Evolutionary conservation across 2,888 invertebrate genomes (phyloP).

Genomic region (Alloplasta piceator): DNA sequence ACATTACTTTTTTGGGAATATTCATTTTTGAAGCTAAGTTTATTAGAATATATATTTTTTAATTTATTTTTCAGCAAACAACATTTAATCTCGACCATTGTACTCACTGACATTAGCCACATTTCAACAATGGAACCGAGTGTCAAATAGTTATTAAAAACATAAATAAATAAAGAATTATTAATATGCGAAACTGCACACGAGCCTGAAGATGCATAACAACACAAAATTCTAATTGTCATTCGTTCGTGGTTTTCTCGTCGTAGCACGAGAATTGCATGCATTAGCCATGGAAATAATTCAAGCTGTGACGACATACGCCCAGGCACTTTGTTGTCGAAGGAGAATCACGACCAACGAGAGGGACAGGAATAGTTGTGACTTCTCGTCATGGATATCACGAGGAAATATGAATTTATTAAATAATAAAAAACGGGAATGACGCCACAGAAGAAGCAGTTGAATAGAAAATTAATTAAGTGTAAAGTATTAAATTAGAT

Average conservation of each 20-base stretch:
- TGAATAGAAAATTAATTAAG: too few relatives aligned
- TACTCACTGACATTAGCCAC: too few relatives aligned
- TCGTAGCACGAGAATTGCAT: constrained; percentile 23
- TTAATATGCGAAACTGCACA: constrained; percentile 7
- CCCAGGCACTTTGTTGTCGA: constrained; percentile 7
- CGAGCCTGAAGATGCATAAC: background rate
- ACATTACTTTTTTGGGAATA: too few relatives aligned
- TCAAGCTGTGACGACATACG: constrained; percentile 34
- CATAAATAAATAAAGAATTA: constrained; percentile 7
- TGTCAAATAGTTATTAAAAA: background rate
- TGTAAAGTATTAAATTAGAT: too few relatives aligned
- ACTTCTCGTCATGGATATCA: too few relatives aligned
- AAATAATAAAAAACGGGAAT: too few relatives aligned
- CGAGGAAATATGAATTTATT: background rate
- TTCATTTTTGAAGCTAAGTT: too few relatives aligned
- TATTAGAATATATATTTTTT: too few relatives aligned
- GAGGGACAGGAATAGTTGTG: background rate
- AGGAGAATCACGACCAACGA: constrained; percentile 26
- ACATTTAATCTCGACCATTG: too few relatives aligned
- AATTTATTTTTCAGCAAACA: too few relatives aligned
- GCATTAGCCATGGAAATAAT: constrained; percentile 48
- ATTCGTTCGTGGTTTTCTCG: constrained; percentile 32
- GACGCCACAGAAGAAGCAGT: too few relatives aligned
- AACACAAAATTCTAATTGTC: constrained; percentile 24
- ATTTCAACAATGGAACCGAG: background rate